These are phyloP conservation scores for Umimayanthus kanabou DNA, from an alignment of 92 coral and sea anemone genomes.

Conservation along the genomic window DNA sequence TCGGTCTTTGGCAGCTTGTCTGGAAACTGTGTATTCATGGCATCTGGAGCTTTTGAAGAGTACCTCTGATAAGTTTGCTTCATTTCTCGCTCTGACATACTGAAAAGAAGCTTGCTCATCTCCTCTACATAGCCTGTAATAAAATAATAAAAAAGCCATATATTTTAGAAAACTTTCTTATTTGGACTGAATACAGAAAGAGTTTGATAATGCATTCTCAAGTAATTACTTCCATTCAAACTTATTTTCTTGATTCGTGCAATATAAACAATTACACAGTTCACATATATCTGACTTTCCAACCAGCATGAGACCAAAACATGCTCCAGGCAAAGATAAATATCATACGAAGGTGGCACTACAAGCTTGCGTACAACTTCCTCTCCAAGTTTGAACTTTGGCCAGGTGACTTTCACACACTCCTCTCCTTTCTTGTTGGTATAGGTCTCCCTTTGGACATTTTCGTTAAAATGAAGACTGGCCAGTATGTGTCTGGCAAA, in stretches of 20 bases:
- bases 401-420: slow-evolving; percentile 29
- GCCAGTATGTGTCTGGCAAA: slow-evolving; percentile 33
- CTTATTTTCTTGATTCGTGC: neutral
- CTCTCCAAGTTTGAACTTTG: slow-evolving; percentile 52
- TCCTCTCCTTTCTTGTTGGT: slow-evolving; percentile 4
- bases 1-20: slow-evolving; percentile 32
- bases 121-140: slow-evolving; percentile 48
- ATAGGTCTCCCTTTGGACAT: slow-evolving; percentile 34
- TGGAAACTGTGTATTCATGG: slow-evolving; percentile 46
- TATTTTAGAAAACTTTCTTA: neutral
- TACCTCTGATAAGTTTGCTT: slow-evolving; percentile 30
- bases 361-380: slow-evolving; percentile 45
- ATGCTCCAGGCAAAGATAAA: neutral
- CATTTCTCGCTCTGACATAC: neutral
- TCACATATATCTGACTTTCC: neutral
- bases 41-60: slow-evolving; percentile 29
- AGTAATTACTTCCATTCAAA: neutral
- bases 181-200: neutral
- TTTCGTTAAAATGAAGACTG: neutral
- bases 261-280: neutral
- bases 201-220: neutral
- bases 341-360: slow-evolving; percentile 44
- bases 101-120: slow-evolving; percentile 27
- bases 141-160: neutral
- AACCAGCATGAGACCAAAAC: neutral